Evolutionary conservation across 2,888 invertebrate genomes (phyloP).

Genomic region (Danaus chrysippus): DNA sequence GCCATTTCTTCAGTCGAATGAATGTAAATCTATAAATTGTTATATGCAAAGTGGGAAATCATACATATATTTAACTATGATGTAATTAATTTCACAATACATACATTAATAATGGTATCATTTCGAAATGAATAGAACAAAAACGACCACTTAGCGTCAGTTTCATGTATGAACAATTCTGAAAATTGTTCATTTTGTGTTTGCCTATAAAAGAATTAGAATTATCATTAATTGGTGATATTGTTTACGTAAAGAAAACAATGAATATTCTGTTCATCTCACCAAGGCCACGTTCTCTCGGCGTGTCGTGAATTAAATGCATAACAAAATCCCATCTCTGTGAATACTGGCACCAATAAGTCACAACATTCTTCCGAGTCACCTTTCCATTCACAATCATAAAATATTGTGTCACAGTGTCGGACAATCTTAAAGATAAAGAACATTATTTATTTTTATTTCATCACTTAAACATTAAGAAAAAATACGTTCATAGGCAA

Average conservation of each 20-base stretch:
- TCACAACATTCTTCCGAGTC: slow-evolving; percentile 82
- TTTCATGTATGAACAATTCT: slow-evolving; percentile 81
- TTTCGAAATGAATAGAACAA: slow-evolving; percentile 73
- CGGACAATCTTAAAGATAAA: slow-evolving; percentile 70
- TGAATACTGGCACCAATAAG: slow-evolving; percentile 83
- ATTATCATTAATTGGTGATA: background rate
- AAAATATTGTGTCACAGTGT: slow-evolving; percentile 80
- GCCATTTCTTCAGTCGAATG: slow-evolving; percentile 85
- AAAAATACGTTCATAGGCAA: background rate
- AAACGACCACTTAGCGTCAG: slow-evolving; percentile 82
- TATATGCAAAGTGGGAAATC: background rate
- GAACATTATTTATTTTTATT: background rate
- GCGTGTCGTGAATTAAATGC: slow-evolving; percentile 83
- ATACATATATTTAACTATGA: background rate
- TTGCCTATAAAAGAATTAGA: slow-evolving; percentile 51
- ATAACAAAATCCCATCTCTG: slow-evolving; percentile 87
- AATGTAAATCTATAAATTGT: slow-evolving; percentile 74
- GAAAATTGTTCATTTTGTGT: slow-evolving; percentile 59
- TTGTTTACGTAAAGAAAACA: slow-evolving; percentile 6
- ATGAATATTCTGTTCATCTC: slow-evolving; percentile 29
- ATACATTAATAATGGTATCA: slow-evolving; percentile 66
- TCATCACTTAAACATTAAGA: background rate
- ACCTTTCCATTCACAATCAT: slow-evolving; percentile 84
- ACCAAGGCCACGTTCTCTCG: slow-evolving; percentile 78
- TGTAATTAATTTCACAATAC: slow-evolving; percentile 25